These are phyloP conservation scores for Benitochromis conjunctus DNA, from an alignment of 2,113 vertebrate species.

Conservation along the genomic window DNA sequence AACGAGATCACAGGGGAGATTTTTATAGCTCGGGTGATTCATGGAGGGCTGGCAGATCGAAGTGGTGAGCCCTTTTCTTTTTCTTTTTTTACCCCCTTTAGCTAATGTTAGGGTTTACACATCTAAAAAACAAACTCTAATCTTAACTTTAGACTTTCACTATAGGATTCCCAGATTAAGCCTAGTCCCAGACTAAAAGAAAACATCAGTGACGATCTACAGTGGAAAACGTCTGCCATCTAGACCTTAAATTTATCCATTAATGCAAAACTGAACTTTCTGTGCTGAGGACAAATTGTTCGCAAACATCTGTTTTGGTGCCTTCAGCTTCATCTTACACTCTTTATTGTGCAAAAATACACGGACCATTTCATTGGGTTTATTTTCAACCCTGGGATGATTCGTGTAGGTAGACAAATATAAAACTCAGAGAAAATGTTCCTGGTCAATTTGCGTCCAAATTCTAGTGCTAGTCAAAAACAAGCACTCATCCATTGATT, in stretches of 20 bases:
- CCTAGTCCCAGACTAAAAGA: not conserved
- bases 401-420: not conserved
- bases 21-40: constrained; percentile 90
- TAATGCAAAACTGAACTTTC: not conserved
- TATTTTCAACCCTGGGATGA: not conserved
- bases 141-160: not conserved
- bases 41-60: constrained; percentile 89
- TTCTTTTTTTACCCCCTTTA: not conserved
- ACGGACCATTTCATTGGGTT: not conserved
- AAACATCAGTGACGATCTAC: not conserved
- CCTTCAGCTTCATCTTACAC: not conserved
- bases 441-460: not conserved
- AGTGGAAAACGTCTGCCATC: not conserved
- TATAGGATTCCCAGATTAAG: not conserved
- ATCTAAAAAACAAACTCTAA: no score
- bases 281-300: not conserved
- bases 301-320: not conserved
- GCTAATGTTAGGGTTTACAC: no score
- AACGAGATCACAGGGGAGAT: constrained; percentile 90
- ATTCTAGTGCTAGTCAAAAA: not conserved
- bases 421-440: not conserved
- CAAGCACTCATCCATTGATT: not conserved
- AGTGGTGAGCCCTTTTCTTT: constrained; percentile 77
- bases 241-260: not conserved
- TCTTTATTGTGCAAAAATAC: not conserved